Evolutionary conservation across 2,797 vertebrate genomes (phyloP), one percentile per base, ranked within the genome.

Genomic region (Esox lucius): DNA sequence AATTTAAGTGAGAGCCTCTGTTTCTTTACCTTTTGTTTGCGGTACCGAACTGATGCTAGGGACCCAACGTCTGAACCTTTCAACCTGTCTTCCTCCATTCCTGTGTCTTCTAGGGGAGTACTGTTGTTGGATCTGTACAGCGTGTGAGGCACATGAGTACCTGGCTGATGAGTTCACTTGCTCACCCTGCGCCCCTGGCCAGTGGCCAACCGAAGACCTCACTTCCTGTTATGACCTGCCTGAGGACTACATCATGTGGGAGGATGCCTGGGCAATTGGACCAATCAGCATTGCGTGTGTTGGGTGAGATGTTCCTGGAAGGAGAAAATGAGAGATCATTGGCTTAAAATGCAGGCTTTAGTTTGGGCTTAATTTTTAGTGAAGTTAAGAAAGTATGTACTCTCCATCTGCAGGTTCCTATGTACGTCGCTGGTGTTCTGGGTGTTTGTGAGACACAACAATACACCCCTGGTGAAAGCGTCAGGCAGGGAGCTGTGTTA

Each of bases 51-150:
- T 3, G 35, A 39, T 39, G 35, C 35, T 39, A 39, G 35, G 35
- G 35, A 39, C 7, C 3, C 3, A 39, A 39, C 35, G 35, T 39
- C 39, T 39, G 7, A 39, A n/a, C n/a, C 3, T 39, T 39, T 39
- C 7, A 3, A 3, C 35, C 35, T 7, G 35, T 39, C 35, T 39
- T 39, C 3, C 7, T 56, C n/a, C 7, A 22, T 56, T 19, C 53
- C 22, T 26, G 61, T 62, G n/a, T 62, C 61, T 5, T 56, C 80
- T 81, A 93, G 92, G 92, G 42, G 98, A 99, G 13, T 98, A 98
- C 84, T 99, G 98, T 90, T 99, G 98, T 87, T 99, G 98, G 98
- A 99, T 99, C 85, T 99, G 98, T 59, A 98, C 98, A 39, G 94
- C 98, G n/a, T 99, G 98, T 5, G 97, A 99, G 87, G 87, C 94